These are phyloP conservation scores for Proterorhinus semilunaris DNA, from an alignment of 2,113 vertebrate species.

Conservation along the genomic window DNA sequence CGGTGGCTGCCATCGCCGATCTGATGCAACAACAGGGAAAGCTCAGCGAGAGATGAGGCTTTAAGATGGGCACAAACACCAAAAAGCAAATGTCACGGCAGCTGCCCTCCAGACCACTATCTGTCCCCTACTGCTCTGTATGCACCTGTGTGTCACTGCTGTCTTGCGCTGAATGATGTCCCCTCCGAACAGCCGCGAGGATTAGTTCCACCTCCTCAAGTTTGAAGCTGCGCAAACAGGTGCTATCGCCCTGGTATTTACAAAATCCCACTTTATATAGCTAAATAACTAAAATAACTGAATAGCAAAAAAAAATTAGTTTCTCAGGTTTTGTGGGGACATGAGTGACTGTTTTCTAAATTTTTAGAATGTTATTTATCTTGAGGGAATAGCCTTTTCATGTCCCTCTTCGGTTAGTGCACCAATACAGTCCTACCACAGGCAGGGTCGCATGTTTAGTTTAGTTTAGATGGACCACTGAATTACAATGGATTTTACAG, in stretches of 20 bases:
- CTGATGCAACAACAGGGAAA: conserved; percentile 68
- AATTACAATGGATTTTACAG: no score
- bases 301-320: neutral
- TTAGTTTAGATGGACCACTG: no score
- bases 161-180: conserved; percentile 44
- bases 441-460: no score
- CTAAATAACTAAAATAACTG: neutral
- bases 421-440: no score
- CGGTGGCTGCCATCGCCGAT: conserved; percentile 38
- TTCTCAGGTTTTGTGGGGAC: neutral
- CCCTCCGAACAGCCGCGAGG: conserved; percentile 21
- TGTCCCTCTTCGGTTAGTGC: no score
- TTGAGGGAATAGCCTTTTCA: no score
- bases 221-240: conserved; percentile 26
- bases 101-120: conserved; percentile 52
- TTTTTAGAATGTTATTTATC: no score
- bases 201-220: conserved; percentile 59
- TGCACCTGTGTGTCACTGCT: conserved; percentile 28
- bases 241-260: conserved; percentile 40
- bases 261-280: conserved; percentile 24
- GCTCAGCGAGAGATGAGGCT: conserved; percentile 15
- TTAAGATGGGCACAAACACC: conserved; percentile 33
- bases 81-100: conserved; percentile 47
- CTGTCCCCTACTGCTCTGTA: conserved; percentile 35
- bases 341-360: neutral